Evolutionary conservation across 2,797 vertebrate genomes (phyloP).

Genomic region (Aldrovandia affinis): DNA sequence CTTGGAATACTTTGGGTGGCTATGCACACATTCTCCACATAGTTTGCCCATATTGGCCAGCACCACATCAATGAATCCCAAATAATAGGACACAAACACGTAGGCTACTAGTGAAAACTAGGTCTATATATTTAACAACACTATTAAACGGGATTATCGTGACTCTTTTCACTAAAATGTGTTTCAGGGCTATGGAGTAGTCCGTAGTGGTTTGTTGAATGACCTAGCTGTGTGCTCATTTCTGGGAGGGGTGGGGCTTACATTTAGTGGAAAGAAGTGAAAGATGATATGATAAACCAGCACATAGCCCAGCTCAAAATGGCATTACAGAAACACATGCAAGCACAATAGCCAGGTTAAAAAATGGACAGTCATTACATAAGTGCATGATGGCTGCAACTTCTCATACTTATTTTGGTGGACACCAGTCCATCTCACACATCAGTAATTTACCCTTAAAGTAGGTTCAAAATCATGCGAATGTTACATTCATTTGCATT

Average conservation of each 20-base stretch:
- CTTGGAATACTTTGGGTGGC: not conserved
- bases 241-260: not conserved
- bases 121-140: not conserved
- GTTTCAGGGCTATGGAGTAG: not conserved
- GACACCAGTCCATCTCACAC: not conserved
- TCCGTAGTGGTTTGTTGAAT: not conserved
- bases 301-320: not conserved
- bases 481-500: not conserved
- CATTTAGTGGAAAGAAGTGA: not conserved
- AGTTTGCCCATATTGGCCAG: not conserved
- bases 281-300: not conserved
- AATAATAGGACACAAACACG: too few relatives aligned
- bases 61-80: not conserved
- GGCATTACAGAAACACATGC: not conserved
- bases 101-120: too few relatives aligned
- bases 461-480: too few relatives aligned
- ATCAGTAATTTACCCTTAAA: not conserved
- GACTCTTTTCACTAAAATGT: not conserved
- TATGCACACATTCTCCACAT: not conserved
- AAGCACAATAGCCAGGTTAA: not conserved
- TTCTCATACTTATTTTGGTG: too few relatives aligned
- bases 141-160: not conserved
- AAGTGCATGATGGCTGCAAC: not conserved
- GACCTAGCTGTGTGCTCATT: not conserved
- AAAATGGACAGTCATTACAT: not conserved